Base-by-base conservation (phyloP, 2,888 invertebrate genomes). In the Drosophila borborema region DNA sequence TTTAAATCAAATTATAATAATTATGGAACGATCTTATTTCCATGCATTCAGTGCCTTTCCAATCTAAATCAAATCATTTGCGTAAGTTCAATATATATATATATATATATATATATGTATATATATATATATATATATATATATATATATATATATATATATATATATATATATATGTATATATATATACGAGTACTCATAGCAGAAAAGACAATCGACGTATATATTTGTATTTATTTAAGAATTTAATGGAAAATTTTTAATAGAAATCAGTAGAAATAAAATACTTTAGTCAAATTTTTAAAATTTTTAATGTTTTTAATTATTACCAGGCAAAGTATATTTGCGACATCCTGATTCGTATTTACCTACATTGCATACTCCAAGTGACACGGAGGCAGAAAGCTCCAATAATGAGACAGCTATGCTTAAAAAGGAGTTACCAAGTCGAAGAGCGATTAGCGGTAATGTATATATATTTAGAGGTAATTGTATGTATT, bases 291-390 rank as follows among this genome's bases (percentile, higher is more conserved):
- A 5, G 6, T 28, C 1, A 6, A 28, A 28, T 28, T 28, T 28
- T 28, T 28, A 28, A 28, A 28, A 38, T 38, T 6, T 14, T 6
- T 38, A 40, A 14, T 40, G 38, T 40, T 40, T 40, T 38, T 38
- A 6, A 38, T 49, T 8, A 38, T 77, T 46, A 38, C 68, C 63
- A 94, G 95, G 95, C 76, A 95, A 96, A 88, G 95, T 95, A 91
- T 97, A 97, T 93, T 94, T 97, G 90, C 95, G 96, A 87, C 97
- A 97, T 94, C 97, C 97, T 68, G 97, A 97, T 93, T 95, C 96
- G 85, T 97, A 97, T 94, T 94, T 97, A 90, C 97, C 97, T 72
- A 91, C 92, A 63, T 95, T 96, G 92, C 95, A 95, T 91, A 95
- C 95, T 86, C 95, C 95, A 88, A 95, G 95, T 88, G 95, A 95